These are phyloP conservation scores for Misgurnus anguillicaudatus DNA, from an alignment of 2,113 vertebrate species.

Conservation along the genomic window DNA sequence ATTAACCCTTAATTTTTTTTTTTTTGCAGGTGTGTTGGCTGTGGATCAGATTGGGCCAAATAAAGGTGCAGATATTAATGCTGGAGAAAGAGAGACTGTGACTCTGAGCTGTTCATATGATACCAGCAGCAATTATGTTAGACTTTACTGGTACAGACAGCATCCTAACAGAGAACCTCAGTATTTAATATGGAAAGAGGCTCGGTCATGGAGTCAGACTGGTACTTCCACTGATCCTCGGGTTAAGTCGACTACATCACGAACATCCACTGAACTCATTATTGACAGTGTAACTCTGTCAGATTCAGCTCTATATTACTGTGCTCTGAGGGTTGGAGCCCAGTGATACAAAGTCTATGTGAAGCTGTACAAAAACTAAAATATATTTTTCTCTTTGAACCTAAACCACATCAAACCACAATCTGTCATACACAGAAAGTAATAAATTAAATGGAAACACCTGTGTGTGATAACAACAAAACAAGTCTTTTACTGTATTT, in stretches of 20 bases:
- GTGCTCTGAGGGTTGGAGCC: slow-evolving; percentile 16
- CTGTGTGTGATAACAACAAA: slow-evolving; percentile 19
- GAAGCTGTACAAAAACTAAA: not conserved
- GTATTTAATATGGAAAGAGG: not conserved
- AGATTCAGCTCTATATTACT: slow-evolving; percentile 36
- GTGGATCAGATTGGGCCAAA: not conserved
- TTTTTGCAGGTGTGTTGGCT: not conserved
- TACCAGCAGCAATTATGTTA: not conserved
- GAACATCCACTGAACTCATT: not conserved
- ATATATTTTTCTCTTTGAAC: not conserved
- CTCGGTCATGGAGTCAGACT: not conserved
- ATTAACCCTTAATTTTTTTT: not conserved
- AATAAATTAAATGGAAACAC: not conserved
- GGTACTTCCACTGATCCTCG: not conserved
- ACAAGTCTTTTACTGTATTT: no score
- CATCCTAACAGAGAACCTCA: not conserved
- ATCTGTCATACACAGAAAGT: not conserved
- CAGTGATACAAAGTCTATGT: slow-evolving; percentile 2
- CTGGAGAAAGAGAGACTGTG: not conserved
- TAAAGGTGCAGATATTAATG: not conserved
- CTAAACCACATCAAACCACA: not conserved
- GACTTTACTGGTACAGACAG: not conserved
- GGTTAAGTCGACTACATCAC: not conserved
- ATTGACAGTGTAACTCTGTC: slow-evolving; percentile 9
- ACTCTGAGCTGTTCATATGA: not conserved